These are phyloP conservation scores for Muraenolepis orangiensis DNA, from an alignment of 2,797 vertebrate genomes.

Conservation along the genomic window DNA sequence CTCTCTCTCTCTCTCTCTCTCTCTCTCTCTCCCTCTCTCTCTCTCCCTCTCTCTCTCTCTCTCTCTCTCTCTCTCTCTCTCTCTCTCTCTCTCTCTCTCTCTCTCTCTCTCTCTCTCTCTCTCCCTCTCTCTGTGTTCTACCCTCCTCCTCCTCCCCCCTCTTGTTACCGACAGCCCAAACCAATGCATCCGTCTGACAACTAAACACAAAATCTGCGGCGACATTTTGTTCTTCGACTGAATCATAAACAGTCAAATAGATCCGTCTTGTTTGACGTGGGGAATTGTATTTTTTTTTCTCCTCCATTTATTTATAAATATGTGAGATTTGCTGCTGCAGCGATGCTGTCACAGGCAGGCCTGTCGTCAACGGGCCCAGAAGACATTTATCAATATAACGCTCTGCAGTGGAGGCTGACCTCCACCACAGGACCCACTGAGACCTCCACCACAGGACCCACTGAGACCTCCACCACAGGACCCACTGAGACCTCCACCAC, in stretches of 20 bases:
- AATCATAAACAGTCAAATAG: slow-evolving; percentile 40
- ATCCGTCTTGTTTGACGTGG: slow-evolving; percentile 61
- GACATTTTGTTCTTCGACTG: slow-evolving; percentile 28
- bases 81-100: background rate
- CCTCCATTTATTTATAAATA: background rate
- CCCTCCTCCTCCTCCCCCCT: background rate
- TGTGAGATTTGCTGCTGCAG: slow-evolving; percentile 8
- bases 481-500: too few species aligned
- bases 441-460: slow-evolving; percentile 14
- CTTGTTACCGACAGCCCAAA: slow-evolving; percentile 10
- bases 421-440: slow-evolving; percentile 30
- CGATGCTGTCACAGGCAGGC: slow-evolving; percentile 46
- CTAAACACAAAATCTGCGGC: slow-evolving; percentile 25
- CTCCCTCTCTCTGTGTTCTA: slow-evolving; percentile 21
- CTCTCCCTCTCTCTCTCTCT: background rate
- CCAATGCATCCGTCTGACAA: slow-evolving; percentile 9
- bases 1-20: slow-evolving; percentile 20
- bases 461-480: too few species aligned
- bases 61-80: slow-evolving; percentile 20
- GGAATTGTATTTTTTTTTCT: slow-evolving; percentile 24
- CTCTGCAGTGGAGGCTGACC: slow-evolving; percentile 49
- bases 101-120: background rate
- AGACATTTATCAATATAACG: slow-evolving; percentile 62
- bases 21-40: background rate
- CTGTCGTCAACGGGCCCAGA: slow-evolving; percentile 43